Conservation (phyloP, 2,113 vertebrate genomes). For the Poicephalus gulielmi region DNA sequence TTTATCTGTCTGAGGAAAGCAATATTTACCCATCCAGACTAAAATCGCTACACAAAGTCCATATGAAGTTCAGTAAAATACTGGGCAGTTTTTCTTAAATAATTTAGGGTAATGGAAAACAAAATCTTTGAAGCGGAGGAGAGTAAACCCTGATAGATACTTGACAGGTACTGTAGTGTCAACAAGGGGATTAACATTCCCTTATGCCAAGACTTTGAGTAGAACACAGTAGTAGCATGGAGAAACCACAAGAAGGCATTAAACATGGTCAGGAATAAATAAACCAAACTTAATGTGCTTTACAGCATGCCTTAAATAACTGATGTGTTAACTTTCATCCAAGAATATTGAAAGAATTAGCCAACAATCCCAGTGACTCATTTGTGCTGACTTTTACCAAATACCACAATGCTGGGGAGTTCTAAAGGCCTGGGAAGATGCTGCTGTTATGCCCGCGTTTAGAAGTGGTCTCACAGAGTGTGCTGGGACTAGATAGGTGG, state of each 20-base stretch:
- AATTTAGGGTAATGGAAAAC: not conserved
- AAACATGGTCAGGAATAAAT: not conserved
- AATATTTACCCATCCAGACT: not conserved
- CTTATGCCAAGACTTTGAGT: not conserved
- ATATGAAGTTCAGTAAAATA: conserved; percentile 22
- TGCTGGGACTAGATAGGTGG: not conserved
- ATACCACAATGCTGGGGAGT: not conserved
- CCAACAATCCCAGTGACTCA: not conserved
- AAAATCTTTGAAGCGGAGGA: not conserved
- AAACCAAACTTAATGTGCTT: not conserved
- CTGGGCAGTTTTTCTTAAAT: not conserved
- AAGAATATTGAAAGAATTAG: not conserved
- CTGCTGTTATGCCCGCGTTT: not conserved
- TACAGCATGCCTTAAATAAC: not conserved
- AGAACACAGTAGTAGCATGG: not conserved
- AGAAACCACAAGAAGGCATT: not conserved
- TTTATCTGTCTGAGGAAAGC: not conserved
- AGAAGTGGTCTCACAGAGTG: not conserved
- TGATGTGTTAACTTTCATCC: not conserved
- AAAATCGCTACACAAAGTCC: not conserved
- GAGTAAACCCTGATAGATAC: not conserved
- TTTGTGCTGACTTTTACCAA: not conserved
- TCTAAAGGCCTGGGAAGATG: not conserved
- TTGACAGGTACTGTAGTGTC: not conserved
- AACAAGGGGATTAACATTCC: not conserved